Conservation (phyloP, 2,113 vertebrate species). For the Heloderma charlesbogerti region DNA sequence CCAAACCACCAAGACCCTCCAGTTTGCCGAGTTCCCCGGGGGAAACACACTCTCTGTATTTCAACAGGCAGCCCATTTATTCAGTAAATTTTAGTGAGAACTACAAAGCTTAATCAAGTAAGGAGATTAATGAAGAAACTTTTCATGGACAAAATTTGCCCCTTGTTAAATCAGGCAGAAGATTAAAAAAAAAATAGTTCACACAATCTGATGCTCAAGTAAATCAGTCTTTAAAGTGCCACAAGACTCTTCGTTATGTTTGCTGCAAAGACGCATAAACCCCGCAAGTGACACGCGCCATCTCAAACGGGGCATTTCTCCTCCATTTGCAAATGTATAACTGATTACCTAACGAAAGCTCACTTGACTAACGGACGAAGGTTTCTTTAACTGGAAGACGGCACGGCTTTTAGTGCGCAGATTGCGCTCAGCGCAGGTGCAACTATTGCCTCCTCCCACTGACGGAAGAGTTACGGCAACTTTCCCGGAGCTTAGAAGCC, state of each 20-base stretch:
- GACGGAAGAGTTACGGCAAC: neutral
- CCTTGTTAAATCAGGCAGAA: neutral
- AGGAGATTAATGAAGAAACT: neutral
- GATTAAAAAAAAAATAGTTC: neutral
- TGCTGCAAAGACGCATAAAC: too few relatives aligned
- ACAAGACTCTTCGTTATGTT: too few relatives aligned
- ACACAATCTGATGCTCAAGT: neutral
- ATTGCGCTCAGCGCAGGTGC: neutral
- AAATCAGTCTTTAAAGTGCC: neutral
- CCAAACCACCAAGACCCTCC: neutral
- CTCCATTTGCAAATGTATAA: neutral
- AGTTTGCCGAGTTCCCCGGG: neutral
- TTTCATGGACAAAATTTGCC: neutral
- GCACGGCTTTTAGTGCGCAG: too few relatives aligned
- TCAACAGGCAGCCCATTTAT: neutral
- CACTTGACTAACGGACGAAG: too few relatives aligned
- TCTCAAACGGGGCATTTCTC: neutral
- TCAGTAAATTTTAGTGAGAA: neutral
- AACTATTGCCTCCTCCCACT: neutral
- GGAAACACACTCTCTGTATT: neutral
- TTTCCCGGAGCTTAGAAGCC: neutral
- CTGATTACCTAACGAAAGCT: neutral
- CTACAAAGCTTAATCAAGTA: neutral
- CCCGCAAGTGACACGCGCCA: neutral
- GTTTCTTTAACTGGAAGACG: too few relatives aligned